Evolutionary conservation across 2,888 invertebrate species (phyloP).

Genomic region (Eristalis pertinax): DNA sequence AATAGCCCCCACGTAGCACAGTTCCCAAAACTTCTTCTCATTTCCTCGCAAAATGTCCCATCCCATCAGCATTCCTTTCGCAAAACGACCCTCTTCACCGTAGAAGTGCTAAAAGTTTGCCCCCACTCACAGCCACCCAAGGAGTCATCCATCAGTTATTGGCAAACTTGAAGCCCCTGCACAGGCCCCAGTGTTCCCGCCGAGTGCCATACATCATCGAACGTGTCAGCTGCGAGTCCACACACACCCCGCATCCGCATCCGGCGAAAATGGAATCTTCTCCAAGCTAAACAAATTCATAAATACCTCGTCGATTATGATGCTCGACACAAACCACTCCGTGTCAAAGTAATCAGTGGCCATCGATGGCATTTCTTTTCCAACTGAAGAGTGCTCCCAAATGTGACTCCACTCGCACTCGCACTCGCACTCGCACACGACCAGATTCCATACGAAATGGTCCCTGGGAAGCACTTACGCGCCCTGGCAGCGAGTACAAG

Average conservation of each 20-base stretch:
- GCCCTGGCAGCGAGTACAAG: conserved; percentile 14
- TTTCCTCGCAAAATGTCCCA: no score
- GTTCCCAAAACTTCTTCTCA: no score
- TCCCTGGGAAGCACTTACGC: conserved; percentile 54
- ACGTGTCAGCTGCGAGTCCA: not conserved
- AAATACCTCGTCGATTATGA: conserved; percentile 51
- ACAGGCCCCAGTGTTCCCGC: no score
- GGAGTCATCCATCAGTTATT: no score
- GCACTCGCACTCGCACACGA: conserved; percentile 18
- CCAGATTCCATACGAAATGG: conserved; percentile 51
- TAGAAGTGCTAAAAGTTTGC: no score
- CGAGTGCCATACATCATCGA: not conserved
- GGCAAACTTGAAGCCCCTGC: no score
- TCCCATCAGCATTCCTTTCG: no score
- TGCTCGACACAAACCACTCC: conserved; percentile 23
- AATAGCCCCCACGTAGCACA: no score
- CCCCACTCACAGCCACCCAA: no score
- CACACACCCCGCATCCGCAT: not conserved
- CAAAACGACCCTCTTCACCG: no score
- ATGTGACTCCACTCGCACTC: conserved; percentile 40
- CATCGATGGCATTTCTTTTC: conserved; percentile 17
- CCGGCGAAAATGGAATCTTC: conserved; percentile 3
- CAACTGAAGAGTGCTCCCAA: conserved; percentile 33
- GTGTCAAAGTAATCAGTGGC: conserved; percentile 53
- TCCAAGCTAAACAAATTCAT: conserved; percentile 29